Evolutionary conservation across 1,140 invertebrate genomes (phyloP), one percentile per base, ranked within the genome.

Genomic region (Diuraphis noxia): DNA sequence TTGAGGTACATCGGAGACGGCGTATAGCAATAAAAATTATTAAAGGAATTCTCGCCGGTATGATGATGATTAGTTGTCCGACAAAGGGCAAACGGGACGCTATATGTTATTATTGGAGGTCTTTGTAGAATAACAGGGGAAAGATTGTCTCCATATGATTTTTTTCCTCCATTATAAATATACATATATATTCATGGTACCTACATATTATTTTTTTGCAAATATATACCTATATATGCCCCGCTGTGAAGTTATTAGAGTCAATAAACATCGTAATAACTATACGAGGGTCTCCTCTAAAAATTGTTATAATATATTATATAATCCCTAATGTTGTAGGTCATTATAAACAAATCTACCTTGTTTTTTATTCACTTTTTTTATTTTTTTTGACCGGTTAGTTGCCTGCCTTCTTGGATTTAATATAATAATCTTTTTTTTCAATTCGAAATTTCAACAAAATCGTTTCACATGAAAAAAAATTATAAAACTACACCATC

Each of bases 281-380:
- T 85, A 41, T 43, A 43, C 19, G 63, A 79, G 88, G 40, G n/a
- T 79, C 17, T 40, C 38, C 34, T 77, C 34, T 43, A 49, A 91
- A 46, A 38, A 79, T 77, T 21, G 23, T 72, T 90, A 81, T 82
- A 91, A 36, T 82, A 91, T 90, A 86, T 85, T 34, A 34, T 88
- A 77, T 91, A 30, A 30, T 9, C 72, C 41, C 43, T 91, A 91
- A 91, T 91, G 89, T 91, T 82, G 30, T 49, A 49, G 17, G 89
- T 82, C 89, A 91, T 91, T 91, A 91, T 91, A 91, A 91, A 82
- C 36, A 81, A 91, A 91, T 91, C 46, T 91, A 81, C 89, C 46
- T n/a, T 82, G 89, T 81, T 30, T 52, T 49, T 52, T 89, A 43
- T 89, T 89, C 25, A 8, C n/a, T 89, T 89, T 17, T 25, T 91